These are phyloP conservation scores for Lasioglossum malachurum DNA, from an alignment of 2,888 invertebrate species.

Conservation along the genomic window DNA sequence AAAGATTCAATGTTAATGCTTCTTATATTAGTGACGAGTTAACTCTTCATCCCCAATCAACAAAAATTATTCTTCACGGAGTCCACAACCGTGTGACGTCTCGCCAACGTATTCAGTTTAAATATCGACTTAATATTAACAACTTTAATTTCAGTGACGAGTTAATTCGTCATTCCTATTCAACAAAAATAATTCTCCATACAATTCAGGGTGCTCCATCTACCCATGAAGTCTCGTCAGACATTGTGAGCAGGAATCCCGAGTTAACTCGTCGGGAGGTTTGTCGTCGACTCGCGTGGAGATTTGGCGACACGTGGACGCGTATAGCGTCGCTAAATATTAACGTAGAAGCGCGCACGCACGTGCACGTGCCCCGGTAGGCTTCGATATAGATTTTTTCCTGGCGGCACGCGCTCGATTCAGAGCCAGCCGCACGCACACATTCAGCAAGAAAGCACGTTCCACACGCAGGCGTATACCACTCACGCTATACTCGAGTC, in stretches of 20 bases:
- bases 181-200: not conserved
- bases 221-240: not conserved
- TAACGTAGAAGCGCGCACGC: conserved; percentile 38
- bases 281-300: not conserved
- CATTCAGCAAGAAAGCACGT: not conserved
- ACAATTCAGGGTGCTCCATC: not conserved
- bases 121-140: too few species aligned
- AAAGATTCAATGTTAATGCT: not conserved
- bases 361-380: conserved; percentile 41
- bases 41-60: not conserved
- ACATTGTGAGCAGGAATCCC: not conserved
- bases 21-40: not conserved
- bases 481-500: conserved; percentile 6
- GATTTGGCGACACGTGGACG: conserved; percentile 29
- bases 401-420: conserved; percentile 49
- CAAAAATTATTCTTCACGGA: too few species aligned
- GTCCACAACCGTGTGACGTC: not conserved
- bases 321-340: conserved; percentile 29
- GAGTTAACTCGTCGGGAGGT: not conserved
- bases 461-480: conserved; percentile 6
- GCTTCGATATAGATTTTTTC: conserved; percentile 64
- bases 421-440: conserved; percentile 6
- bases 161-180: too few species aligned
- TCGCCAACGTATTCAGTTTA: not conserved
- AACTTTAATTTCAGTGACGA: too few species aligned